A percentile compares a stretch with the other conserved stretches of the same genome.
Conservation (phyloP, 2,113 vertebrate species). For the Clarias gariepinus region DNA sequence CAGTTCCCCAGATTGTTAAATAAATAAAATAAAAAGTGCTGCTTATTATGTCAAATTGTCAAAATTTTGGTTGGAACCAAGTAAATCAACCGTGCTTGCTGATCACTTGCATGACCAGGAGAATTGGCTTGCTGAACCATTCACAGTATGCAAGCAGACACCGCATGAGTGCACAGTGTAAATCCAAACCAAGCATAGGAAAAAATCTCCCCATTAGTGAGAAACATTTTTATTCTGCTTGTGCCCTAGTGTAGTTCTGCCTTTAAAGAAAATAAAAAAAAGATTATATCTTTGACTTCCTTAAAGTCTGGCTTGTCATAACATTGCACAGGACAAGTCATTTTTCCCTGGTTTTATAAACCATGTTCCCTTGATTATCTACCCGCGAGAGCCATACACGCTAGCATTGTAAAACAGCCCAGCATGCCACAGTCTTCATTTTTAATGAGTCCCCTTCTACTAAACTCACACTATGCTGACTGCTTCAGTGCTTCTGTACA, state of each 20-base stretch:
- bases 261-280: not conserved
- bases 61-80: not conserved
- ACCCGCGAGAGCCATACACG: not conserved
- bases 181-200: not conserved
- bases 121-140: not conserved
- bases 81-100: not conserved
- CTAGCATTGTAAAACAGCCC: conserved; percentile 6
- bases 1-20: not conserved
- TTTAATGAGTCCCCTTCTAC: conserved; percentile 40
- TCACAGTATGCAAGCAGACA: not conserved
- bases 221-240: not conserved
- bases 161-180: too few relatives aligned
- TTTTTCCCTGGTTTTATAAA: not conserved
- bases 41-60: not conserved
- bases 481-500: conserved; percentile 22
- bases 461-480: conserved; percentile 16
- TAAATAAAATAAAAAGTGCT: not conserved
- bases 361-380: not conserved
- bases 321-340: not conserved
- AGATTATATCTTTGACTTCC: not conserved
- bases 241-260: not conserved
- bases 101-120: not conserved
- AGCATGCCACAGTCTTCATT: conserved; percentile 33
- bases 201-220: not conserved
- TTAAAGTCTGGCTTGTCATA: not conserved